Base-by-base conservation (phyloP, 1,140 invertebrate species). In the Bombus terrestris region DNA sequence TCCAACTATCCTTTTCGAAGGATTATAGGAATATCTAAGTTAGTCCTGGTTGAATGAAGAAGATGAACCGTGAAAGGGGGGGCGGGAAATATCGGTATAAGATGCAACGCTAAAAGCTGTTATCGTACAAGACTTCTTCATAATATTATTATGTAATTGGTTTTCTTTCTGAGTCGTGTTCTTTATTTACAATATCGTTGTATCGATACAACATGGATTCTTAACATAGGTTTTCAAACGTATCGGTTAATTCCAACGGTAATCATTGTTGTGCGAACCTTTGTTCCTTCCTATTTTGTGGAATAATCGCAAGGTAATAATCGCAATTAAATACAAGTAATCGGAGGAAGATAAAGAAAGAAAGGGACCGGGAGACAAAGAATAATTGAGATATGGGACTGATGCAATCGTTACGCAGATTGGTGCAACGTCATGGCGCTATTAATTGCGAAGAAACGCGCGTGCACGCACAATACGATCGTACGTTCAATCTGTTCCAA, bases 361-460 rank as follows among this genome's bases (percentile, higher is more conserved):
- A 47, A 32, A n/a, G 28, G 9, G 28, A 22, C 28, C 75, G 68
- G 37, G 66, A 62, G 62, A 39, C 66, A 43, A 57, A 47, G 66
- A 62, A 83, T 25, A 57, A 62, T 59, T 57, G 53, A 57, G 57
- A 79, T 64, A 68, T 10, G 81, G 75, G 86, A 81, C 71, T 75
- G 85, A 41, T 35, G 53, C 74, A 85, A 83, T 91, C 77, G 88
- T 89, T 91, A 89, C 83, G 88, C 80, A 86, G 82, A 86, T 78
- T 83, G 85, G 28, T 53, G 81, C 74, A 43, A 35, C 73, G 79
- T 53, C n/a, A 41, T 74, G n/a, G 28, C 81, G 74, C 47, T 64
- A 82, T 84, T 86, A 86, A 83, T 83, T 62, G 73, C 74, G 57
- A 83, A 83, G 80, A 53, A 62, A 83, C 47, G 41, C 37, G 47